These are phyloP conservation scores for Scalopus aquaticus DNA, from an alignment of 2,113 vertebrate genomes.

Conservation along the genomic window DNA sequence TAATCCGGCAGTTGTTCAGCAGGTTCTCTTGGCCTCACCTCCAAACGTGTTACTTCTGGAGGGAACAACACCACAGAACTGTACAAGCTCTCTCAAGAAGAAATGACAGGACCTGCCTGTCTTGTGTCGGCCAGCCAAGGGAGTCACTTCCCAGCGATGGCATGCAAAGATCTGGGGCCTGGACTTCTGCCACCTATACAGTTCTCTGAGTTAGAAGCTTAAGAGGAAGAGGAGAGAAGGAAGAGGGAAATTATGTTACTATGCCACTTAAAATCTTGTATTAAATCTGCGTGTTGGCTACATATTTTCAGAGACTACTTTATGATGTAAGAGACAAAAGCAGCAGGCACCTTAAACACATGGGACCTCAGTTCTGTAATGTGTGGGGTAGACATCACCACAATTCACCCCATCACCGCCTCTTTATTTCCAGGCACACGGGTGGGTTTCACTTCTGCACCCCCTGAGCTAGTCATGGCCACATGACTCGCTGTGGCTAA, in stretches of 20 bases:
- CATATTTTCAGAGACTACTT: background rate
- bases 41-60: constrained; percentile 74
- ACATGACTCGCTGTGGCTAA: background rate
- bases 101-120: background rate
- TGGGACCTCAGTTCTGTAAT: fast-evolving
- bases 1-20: constrained; percentile 70
- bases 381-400: background rate
- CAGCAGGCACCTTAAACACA: background rate
- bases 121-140: background rate
- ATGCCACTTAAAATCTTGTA: background rate
- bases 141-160: background rate
- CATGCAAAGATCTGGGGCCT: background rate
- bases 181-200: background rate
- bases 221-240: background rate
- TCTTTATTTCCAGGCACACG: fast-evolving
- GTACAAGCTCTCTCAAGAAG: background rate
- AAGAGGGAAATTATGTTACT: background rate
- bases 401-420: fast-evolving
- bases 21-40: constrained; percentile 70
- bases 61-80: constrained; percentile 23
- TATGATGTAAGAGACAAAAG: background rate
- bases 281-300: background rate
- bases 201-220: background rate
- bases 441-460: background rate
- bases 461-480: background rate